These are phyloP conservation scores for Pelecanus crispus DNA, from an alignment of 2,113 vertebrate genomes.

Conservation along the genomic window DNA sequence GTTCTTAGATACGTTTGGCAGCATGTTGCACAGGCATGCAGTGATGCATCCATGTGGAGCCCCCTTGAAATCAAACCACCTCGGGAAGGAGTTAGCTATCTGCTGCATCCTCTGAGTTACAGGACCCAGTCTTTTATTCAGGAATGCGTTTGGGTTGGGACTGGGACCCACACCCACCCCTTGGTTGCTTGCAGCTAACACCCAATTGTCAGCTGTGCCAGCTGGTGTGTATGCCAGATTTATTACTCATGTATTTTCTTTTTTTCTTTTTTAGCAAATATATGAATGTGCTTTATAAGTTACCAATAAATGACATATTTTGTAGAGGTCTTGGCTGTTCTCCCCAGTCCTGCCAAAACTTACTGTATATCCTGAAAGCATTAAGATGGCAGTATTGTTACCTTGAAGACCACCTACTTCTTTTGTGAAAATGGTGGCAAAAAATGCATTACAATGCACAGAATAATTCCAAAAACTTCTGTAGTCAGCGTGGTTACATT, in stretches of 20 bases:
- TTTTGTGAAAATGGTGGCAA: not conserved
- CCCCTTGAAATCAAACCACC: not conserved
- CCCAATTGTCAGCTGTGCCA: not conserved
- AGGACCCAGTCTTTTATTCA: not conserved
- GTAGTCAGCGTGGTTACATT: not conserved
- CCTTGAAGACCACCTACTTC: not conserved
- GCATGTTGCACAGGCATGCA: not conserved
- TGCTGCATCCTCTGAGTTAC: not conserved
- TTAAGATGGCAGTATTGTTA: not conserved
- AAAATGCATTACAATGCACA: not conserved
- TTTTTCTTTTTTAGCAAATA: not conserved
- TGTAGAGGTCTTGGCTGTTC: not conserved
- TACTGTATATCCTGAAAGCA: not conserved
- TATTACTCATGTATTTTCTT: not conserved
- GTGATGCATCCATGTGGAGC: not conserved
- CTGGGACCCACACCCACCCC: not conserved
- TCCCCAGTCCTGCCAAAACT: not conserved
- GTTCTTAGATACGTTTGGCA: not conserved
- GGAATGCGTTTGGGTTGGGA: not conserved
- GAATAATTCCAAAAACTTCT: not conserved
- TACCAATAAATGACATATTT: not conserved
- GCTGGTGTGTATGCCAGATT: not conserved
- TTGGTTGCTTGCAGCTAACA: not conserved
- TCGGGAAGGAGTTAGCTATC: not conserved
- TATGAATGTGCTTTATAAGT: not conserved